Base-by-base conservation (phyloP, 2,113 vertebrate species). In the Sinocyclocheilus anshuiensis region DNA sequence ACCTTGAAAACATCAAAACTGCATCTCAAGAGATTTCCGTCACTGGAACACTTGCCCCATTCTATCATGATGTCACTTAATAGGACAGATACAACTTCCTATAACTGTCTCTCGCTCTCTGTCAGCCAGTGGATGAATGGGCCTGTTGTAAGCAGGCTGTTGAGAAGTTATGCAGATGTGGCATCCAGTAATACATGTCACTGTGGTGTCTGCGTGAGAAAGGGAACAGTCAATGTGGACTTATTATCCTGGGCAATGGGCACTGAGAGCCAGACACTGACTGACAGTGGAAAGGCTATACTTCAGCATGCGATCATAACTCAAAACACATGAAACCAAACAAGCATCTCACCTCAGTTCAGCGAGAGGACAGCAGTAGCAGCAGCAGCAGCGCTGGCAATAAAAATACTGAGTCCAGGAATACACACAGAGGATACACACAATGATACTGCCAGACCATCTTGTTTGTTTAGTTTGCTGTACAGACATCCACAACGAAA, bases 301-400 rank as follows among this genome's bases (percentile, higher is more conserved):
- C 75, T 24, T 78, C 45, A 50, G 26, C 2, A 4, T 63, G 42
- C 55, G 75, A 79, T 78, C 77, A 67, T 78, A 69, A 45, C 33
- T 85, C 84, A 79, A 78, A 57, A 45, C 61, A 85, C 75, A 79
- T 36, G 45, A 85, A 78, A 65, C 63, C 42, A 61, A 50, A 78
- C 59, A 67, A 81, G 69, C 61, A 82, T 12, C 39, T 82, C 39
- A 39, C 57, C 20, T 22, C 36, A 82, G 63, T 82, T 69, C 59
- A 50, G 61, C 6, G 2, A 82, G 63, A 65, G 61, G 80, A 82
- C 61, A 69, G 42, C 39, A 3, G 59, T 26, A 12, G 24, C 24
- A 24, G 61, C 15, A 39, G 63, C 15, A 39, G 63, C 61, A 69
- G n/a, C 10, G 39, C 59, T 33, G 80, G 61, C n/a, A 67, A 24